Base-by-base conservation (phyloP, 2,888 invertebrate genomes). In the Acleris holmiana region DNA sequence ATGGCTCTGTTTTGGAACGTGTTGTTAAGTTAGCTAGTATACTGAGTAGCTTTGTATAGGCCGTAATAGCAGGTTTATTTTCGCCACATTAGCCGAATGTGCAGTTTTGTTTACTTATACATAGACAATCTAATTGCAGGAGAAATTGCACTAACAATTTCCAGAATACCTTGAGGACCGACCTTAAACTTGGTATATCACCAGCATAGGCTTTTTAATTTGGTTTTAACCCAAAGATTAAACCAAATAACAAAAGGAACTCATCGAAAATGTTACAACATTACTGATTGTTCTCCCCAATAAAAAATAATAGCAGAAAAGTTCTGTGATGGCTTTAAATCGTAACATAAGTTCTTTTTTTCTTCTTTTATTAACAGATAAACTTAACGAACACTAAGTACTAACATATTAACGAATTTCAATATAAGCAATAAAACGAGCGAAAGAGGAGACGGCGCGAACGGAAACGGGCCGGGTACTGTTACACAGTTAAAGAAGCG, bases 401-500 rank as follows among this genome's bases (percentile, higher is more conserved):
- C 55, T 46, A 65, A 60, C 55, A 47, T 19, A 46, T 55, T 60
- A 55, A 65, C 60, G 55, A 65, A 65, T 53, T 58, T 49, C 49
- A 35, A 46, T 59, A 65, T 54, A 55, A 7, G 79, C 82, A 82
- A 81, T 84, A 82, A 69, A 67, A 69, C 56, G 54, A 41, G 53
- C 61, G 78, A 79, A 79, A 78, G 75, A 80, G 78, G 72, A 78
- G 84, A 80, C 83, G 76, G 80, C 77, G 79, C 80, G 74, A 86
- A 80, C 90, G 91, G 91, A 90, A 90, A 88, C 83, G 88, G 78
- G 77, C 79, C 73, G 82, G 85, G 83, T 89, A 88, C 88, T 85
- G 89, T 87, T 88, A 87, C 87, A 88, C 86, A 88, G 88, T 86
- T 82, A 84, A 76, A 87, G 84, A 83, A 84, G 89, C 89, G 89